Percentiles rank a stretch among this genome's conserved stretches.
phyloP scores from a whole-genome alignment of 2,888 invertebrate genomes.

The Phymatocera aterrima region DNA sequence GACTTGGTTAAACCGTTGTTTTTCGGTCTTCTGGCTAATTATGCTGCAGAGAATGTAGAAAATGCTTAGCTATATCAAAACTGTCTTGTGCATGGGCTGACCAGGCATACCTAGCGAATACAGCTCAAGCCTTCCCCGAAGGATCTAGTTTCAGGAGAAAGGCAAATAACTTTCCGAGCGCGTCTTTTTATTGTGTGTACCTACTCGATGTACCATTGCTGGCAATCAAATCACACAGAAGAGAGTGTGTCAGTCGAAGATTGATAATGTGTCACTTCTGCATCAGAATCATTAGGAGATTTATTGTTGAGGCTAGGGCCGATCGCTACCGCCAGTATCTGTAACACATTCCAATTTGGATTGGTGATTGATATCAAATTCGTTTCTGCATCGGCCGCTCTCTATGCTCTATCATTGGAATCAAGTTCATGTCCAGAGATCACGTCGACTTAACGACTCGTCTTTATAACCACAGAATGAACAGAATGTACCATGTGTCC shows the following conservation, averaged over 20 bases:
- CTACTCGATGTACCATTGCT: too few relatives aligned
- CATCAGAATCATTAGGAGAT: constrained; percentile 15
- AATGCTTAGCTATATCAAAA: not conserved
- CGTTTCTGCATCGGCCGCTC: not conserved
- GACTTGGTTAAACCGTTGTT: not conserved
- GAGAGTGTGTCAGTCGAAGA: not conserved
- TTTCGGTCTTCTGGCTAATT: not conserved
- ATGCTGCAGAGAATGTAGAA: not conserved
- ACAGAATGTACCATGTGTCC: not conserved
- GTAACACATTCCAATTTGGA: not conserved
- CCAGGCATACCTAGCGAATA: too few relatives aligned
- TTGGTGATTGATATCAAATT: not conserved
- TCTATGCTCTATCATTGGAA: not conserved
- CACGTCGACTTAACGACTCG: constrained; percentile 2
- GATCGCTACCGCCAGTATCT: not conserved
- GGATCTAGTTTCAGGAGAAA: constrained; percentile 34
- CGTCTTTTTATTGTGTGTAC: not conserved
- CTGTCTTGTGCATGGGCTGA: too few relatives aligned
- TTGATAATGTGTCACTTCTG: constrained; percentile 1
- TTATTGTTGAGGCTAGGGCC: not conserved
- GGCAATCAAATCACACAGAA: not conserved
- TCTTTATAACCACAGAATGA: not conserved
- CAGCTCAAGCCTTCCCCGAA: not conserved
- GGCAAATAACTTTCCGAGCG: not conserved
- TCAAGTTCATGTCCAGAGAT: not conserved